Base-by-base conservation (phyloP, 2,113 vertebrate species). In the Sander lucioperca region DNA sequence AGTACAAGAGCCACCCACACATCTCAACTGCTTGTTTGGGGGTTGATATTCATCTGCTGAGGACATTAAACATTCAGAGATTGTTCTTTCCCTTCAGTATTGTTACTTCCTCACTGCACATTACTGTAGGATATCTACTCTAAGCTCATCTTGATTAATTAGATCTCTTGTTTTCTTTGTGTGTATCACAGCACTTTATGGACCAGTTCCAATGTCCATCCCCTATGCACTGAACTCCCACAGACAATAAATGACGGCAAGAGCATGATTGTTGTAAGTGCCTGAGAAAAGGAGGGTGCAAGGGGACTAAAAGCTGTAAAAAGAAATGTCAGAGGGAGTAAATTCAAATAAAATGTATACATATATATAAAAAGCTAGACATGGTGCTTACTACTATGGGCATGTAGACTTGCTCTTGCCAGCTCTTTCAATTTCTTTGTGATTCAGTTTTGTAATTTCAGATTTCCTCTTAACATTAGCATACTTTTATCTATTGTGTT, bases 1-100 rank as follows among this genome's bases (percentile, higher is more conserved):
- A 65, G 50, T 15, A 54, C 21, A 53, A 63, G 6, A 27, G 39
- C 36, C 70, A 65, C 70, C 70, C 61, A 81, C 62, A 43, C 21
- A 51, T 15, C 27, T 65, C 33, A 27, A 2, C 47, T 54, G 39
- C 78, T 27, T 1, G 11, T 27, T 3, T 4, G 58, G 33, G 23
- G 25, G 51, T n/a, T 62, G 66, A 12, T 70, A 25, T 19, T 43
- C 47, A 50, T 79, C 30, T 65, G 78, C n/a, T 36, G 78, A 64
- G 43, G 45, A 58, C 43, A 23, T 74, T 74, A 50, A 59, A 51
- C 53, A 56, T 8, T 5, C 67, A 18, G n/a, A 65, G 36, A 25
- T 7, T 58, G 15, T 16, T 74, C 62, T 58, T 47, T 50, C 43
- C 45, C 53, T 65, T 57, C 19, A 5, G 77, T 47, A 1, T 19